These are phyloP conservation scores for Bos indicus DNA, from an alignment of 2,113 vertebrate species.

Conservation along the genomic window DNA sequence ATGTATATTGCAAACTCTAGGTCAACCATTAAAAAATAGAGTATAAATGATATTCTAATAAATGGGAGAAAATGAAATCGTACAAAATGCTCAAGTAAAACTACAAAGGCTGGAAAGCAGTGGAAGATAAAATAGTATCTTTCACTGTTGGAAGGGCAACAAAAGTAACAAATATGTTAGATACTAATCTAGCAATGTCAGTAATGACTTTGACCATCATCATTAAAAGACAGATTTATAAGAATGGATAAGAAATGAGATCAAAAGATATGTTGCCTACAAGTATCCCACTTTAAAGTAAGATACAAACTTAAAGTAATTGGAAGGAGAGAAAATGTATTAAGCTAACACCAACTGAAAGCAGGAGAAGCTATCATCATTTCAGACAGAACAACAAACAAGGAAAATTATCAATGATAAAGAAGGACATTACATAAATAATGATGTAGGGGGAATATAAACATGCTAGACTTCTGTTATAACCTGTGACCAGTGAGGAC, in stretches of 20 bases:
- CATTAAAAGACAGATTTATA: neutral
- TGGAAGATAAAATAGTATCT: neutral
- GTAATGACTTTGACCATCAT: neutral
- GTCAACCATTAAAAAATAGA: neutral
- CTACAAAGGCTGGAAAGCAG: neutral
- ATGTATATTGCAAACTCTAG: neutral
- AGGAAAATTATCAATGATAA: neutral
- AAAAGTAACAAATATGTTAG: neutral
- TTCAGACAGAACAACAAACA: neutral
- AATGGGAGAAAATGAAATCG: neutral
- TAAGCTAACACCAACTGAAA: neutral
- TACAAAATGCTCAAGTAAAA: neutral
- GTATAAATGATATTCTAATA: neutral
- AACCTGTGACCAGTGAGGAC: neutral
- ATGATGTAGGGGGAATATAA: accelerated
- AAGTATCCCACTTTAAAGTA: neutral
- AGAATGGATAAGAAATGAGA: neutral
- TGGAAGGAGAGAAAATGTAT: neutral
- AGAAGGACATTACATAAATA: neutral
- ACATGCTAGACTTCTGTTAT: neutral
- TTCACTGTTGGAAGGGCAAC: neutral
- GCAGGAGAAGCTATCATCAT: neutral
- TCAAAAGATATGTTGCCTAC: neutral
- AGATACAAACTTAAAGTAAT: neutral
- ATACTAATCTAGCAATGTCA: neutral